These are phyloP conservation scores for Drosophila formosana DNA, from an alignment of 2,888 invertebrate species.

Conservation along the genomic window DNA sequence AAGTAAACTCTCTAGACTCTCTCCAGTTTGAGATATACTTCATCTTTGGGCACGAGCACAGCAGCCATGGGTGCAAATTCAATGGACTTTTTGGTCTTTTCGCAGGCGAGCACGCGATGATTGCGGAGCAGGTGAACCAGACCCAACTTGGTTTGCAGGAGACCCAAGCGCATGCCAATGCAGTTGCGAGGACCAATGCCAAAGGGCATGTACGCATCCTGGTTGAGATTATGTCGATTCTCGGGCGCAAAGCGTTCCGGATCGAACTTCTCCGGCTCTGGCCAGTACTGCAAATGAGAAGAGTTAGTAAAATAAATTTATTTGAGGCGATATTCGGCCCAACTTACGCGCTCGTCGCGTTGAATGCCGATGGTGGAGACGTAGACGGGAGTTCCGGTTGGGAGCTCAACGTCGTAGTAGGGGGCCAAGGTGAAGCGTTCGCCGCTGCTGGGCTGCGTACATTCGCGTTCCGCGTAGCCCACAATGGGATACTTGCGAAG, in stretches of 20 bases:
- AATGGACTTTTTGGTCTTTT: slow-evolving; percentile 54
- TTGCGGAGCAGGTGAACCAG: slow-evolving; percentile 71
- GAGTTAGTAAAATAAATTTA: background rate
- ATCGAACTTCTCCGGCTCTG: slow-evolving; percentile 70
- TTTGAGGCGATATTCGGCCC: background rate
- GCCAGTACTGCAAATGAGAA: slow-evolving; percentile 63
- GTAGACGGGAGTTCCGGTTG: slow-evolving; percentile 71
- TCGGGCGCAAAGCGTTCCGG: slow-evolving; percentile 75
- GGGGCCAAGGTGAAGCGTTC: slow-evolving; percentile 73
- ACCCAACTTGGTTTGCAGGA: slow-evolving; percentile 74
- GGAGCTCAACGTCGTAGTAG: slow-evolving; percentile 60
- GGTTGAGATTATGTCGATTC: slow-evolving; percentile 63
- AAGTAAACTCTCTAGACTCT: slow-evolving; percentile 5
- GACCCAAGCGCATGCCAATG: slow-evolving; percentile 79
- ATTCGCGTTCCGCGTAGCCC: slow-evolving; percentile 66
- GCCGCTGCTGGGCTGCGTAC: slow-evolving; percentile 49
- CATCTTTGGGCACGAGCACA: slow-evolving; percentile 43
- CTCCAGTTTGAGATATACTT: slow-evolving; percentile 43
- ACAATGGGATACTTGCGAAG: slow-evolving; percentile 80
- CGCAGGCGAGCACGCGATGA: slow-evolving; percentile 62
- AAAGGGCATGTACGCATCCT: slow-evolving; percentile 76
- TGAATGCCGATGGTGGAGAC: slow-evolving; percentile 73
- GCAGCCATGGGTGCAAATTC: slow-evolving; percentile 32
- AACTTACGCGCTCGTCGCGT: slow-evolving; percentile 68
- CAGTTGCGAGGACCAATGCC: slow-evolving; percentile 78